A percentile compares a stretch with the other conserved stretches of the same genome.
Conservation (phyloP, 2,113 vertebrate genomes). For the Pteruthius melanotis region DNA sequence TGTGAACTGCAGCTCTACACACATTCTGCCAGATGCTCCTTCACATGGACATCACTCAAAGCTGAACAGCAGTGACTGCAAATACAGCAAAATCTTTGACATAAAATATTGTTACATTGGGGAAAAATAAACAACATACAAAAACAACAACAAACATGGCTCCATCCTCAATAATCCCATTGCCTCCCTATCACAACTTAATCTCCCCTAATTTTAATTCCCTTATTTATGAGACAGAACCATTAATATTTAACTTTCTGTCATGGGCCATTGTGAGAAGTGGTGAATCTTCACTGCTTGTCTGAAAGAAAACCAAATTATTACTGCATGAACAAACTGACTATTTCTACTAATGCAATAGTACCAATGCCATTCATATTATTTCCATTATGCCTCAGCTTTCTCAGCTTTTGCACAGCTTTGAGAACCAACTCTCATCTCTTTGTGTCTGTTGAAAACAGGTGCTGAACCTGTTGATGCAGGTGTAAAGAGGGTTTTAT, state of each 20-base stretch:
- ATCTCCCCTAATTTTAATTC: neutral
- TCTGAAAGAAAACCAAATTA: neutral
- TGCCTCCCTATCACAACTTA: neutral
- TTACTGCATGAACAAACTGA: neutral
- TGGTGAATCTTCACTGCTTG: neutral
- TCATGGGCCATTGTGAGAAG: neutral
- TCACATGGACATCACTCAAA: neutral
- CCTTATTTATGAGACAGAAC: neutral
- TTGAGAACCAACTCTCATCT: neutral
- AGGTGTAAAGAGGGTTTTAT: neutral
- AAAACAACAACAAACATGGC: too few species aligned
- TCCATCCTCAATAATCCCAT: neutral
- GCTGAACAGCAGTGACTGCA: neutral
- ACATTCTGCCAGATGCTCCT: neutral
- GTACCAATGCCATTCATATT: neutral
- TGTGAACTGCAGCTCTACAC: neutral
- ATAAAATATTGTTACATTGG: neutral
- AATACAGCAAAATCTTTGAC: neutral
- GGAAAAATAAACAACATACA: neutral
- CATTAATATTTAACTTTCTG: neutral
- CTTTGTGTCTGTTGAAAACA: neutral
- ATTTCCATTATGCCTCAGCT: neutral
- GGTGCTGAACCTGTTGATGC: neutral
- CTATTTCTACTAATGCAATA: neutral
- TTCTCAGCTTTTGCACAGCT: neutral